phyloP scores from a whole-genome alignment of 1,140 invertebrate genomes.

The Saxidomus purpurata region DNA sequence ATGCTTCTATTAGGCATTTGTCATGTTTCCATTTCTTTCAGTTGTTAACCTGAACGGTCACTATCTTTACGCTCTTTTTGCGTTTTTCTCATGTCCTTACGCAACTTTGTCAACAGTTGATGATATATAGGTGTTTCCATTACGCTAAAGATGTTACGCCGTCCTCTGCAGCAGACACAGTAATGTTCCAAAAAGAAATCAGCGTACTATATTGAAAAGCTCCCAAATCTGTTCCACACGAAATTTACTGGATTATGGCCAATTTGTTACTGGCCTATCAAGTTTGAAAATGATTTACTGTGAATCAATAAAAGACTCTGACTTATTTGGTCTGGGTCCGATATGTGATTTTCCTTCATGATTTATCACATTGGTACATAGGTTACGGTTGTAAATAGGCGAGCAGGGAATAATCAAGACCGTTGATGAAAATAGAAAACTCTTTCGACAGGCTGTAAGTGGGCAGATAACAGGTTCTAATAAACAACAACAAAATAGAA shows the following conservation, averaged over 20 bases:
- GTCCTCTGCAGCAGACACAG: no score
- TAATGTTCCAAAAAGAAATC: no score
- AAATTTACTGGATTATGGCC: conserved; percentile 24
- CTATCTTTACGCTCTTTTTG: no score
- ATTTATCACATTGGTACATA: not conserved
- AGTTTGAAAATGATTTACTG: conserved; percentile 47
- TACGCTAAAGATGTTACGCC: no score
- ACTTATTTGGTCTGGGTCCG: conserved; percentile 46
- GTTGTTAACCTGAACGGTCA: no score
- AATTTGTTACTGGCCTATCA: conserved; percentile 32
- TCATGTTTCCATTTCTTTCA: no score
- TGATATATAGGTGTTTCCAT: no score
- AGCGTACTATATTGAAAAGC: not conserved
- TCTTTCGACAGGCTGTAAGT: not conserved
- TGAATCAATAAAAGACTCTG: conserved; percentile 40
- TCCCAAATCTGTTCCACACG: not conserved
- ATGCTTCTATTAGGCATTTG: no score
- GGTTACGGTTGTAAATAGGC: not conserved
- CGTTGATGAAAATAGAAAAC: not conserved
- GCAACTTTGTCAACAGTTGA: no score
- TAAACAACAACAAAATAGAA: not conserved
- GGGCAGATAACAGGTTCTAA: conserved; percentile 5
- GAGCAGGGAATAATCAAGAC: not conserved
- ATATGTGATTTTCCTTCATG: not conserved
- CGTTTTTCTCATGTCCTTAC: no score